phyloP scores from a whole-genome alignment of 30 jellyfish, hydroid and myxozoan genomes.

The Calvadosia cruxmelitensis region DNA sequence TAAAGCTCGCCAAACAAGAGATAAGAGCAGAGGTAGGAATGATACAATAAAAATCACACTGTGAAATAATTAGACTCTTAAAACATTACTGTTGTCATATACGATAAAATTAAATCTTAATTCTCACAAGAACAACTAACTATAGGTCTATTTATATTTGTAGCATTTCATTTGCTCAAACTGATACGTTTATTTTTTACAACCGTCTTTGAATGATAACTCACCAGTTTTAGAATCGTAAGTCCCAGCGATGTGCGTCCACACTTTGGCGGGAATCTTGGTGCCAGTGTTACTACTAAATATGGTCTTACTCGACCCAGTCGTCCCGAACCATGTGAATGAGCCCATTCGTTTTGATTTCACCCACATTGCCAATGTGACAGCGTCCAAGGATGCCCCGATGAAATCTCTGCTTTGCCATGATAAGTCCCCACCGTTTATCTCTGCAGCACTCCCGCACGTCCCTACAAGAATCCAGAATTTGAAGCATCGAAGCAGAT shows the following conservation, averaged over 20 bases:
- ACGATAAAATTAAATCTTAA: no score
- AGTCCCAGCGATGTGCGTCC: slow-evolving; percentile 96
- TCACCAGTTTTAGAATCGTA: slow-evolving; percentile 81
- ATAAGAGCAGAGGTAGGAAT: no score
- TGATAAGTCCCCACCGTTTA: slow-evolving; percentile 69
- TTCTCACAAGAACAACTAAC: no score
- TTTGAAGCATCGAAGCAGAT: no score
- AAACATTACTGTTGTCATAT: no score
- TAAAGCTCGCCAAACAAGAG: no score
- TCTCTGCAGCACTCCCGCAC: slow-evolving; percentile 78
- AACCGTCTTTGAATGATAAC: no score
- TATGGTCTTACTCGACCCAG: slow-evolving; percentile 52
- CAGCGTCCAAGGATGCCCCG: slow-evolving; percentile 63
- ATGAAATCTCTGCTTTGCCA: slow-evolving; percentile 76
- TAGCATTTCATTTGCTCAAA: no score
- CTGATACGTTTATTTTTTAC: no score
- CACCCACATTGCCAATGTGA: slow-evolving; percentile 87
- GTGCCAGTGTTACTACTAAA: slow-evolving; percentile 69
- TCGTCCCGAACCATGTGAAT: slow-evolving; percentile 81
- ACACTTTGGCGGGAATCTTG: slow-evolving; percentile 68
- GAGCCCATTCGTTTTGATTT: slow-evolving; percentile 74
- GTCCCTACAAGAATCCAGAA: slow-evolving; percentile 37
- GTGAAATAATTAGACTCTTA: no score
- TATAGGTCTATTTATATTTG: no score
- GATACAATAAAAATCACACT: no score